Base-by-base conservation (phyloP, 2,888 invertebrate species). In the Calliopum simillimum region DNA sequence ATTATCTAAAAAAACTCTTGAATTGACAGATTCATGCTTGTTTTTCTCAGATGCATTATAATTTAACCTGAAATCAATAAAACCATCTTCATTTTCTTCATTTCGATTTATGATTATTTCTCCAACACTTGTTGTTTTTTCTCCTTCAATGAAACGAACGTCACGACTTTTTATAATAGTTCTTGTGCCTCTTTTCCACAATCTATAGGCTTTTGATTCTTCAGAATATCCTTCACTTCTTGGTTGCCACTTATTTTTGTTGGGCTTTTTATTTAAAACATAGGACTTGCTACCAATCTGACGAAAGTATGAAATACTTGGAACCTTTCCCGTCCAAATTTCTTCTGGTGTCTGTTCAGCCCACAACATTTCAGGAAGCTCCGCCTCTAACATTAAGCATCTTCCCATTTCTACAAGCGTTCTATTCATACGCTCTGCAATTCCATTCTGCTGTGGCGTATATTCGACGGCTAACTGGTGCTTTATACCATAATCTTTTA, bases 301-400 rank as follows among this genome's bases (percentile, higher is more conserved):
- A 2, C 69, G 23, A 33, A 75, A 67, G 61, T 73, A 68, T 33
- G 47, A 33, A n/a, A 72, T 71, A 14, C 19, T 61, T 19, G 73
- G 72, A 44, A 68, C 63, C 25, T 55, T 63, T n/a, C 67, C 71
- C 12, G 51, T 56, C 72, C 73, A 73, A 12, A 70, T 41, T 70
- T 75, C 68, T 46, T 71, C 44, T 5, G 74, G 73, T 46, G 72
- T 74, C 33, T 66, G 70, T 16, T 73, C 73, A 33, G 68, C 76
- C 61, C 76, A 77, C 23, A 76, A 58, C 13, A 71, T 47, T 47
- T 70, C 80, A 78, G 43, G 77, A 11, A 79, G 47, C 12, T 72
- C 71, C 25, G 73, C 65, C 25, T 77, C 68, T 0, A 74, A 58
- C 44, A 82, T 53, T 70, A 82, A 75, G 13, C 75, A 71, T 19